These are phyloP conservation scores for Toxotes lorentzi DNA, from an alignment of 2,797 vertebrate species.

Conservation along the genomic window DNA sequence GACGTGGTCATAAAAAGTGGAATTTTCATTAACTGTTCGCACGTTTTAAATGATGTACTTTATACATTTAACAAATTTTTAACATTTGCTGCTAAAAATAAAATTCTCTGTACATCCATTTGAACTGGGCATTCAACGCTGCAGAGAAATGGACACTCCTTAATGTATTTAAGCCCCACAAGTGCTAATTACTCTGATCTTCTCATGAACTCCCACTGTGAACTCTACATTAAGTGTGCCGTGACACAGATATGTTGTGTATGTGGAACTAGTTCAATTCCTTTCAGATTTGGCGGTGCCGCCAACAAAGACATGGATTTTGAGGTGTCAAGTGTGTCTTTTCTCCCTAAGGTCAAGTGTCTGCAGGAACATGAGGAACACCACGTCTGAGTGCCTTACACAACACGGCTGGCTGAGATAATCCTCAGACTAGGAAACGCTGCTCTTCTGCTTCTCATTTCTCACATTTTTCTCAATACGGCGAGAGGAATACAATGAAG, in stretches of 20 bases:
- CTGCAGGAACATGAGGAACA: slow-evolving; percentile 45
- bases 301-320: slow-evolving; percentile 51
- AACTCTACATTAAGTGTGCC: neutral
- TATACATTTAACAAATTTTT: slow-evolving; percentile 2
- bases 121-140: neutral
- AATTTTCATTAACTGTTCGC: neutral
- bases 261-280: slow-evolving; percentile 39
- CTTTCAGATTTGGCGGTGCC: slow-evolving; percentile 7
- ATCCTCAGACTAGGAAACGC: slow-evolving; percentile 57
- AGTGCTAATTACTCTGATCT: slow-evolving; percentile 53
- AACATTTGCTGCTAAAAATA: no score
- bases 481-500: slow-evolving; percentile 54
- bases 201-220: slow-evolving; percentile 16
- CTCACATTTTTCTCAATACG: slow-evolving; percentile 46
- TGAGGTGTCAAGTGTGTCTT: slow-evolving; percentile 51
- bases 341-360: slow-evolving; percentile 64
- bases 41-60: neutral
- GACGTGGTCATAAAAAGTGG: neutral
- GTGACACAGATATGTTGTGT: slow-evolving; percentile 13
- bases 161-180: slow-evolving; percentile 28
- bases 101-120: no score
- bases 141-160: slow-evolving; percentile 24
- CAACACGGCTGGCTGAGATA: slow-evolving; percentile 55
- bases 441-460: slow-evolving; percentile 50
- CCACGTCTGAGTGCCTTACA: slow-evolving; percentile 39